Evolutionary conservation across 2,888 invertebrate species (phyloP), one percentile per base, ranked within the genome.

Genomic region (Drosophila paucipuncta): DNA sequence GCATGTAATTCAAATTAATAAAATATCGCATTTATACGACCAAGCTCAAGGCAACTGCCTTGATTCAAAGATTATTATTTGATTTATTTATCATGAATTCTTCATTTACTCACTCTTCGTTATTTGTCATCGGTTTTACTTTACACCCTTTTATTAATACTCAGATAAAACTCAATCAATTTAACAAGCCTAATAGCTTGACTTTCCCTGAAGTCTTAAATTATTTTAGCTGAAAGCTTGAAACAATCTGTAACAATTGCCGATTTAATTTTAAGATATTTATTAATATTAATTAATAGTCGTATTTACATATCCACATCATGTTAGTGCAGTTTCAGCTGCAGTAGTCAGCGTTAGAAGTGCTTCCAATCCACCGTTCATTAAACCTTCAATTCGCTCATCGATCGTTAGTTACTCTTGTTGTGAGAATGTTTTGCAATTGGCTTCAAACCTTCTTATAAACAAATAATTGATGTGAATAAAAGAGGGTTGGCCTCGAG

Each of bases 1-100:
- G 30, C 30, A 30, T 30, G 6, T 30, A 30, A 30, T 1, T 30
- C 71, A 85, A 84, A 75, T 75, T 58, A 82, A 82, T 84, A 74
- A 79, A 84, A 74, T 76, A 63, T 55, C 47, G 35, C 53, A 69
- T 50, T 50, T 43, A 59, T 54, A n/a, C 41, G 22, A n/a, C 18
- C 60, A 68, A 6, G 43, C 13, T 43, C 5, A 22, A 22, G 22
- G 2, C 3, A 47, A 47, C 22, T 47, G 22, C 22, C 43, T 6
- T 22, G 22, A 4, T 4, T 4, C 22, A 7, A 13, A 22, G 4
- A 47, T 47, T 13, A 13, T 47, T 13, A 22, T 22, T 47, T 22
- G 22, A 3, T 47, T 47, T 3, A 22, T 22, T 22, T 13, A 22
- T 22, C 1, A 47, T n/a, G 3, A 1, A 47, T 47, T 22, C 22